Evolutionary conservation across 2,888 invertebrate genomes (phyloP).

Genomic region (Minunthozetes semirufus): DNA sequence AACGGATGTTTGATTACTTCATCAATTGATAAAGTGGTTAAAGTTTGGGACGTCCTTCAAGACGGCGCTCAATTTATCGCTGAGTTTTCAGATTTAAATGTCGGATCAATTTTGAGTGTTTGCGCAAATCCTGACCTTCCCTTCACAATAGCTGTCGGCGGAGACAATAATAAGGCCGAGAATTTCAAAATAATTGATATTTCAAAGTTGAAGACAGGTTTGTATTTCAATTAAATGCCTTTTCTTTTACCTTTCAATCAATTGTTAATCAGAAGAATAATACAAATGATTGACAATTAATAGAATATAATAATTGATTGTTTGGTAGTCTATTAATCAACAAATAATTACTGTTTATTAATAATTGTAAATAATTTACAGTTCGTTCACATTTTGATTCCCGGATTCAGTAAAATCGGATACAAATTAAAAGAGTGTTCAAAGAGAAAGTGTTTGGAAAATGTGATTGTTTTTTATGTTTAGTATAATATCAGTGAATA

Average conservation of each 20-base stretch:
- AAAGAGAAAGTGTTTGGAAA: neutral
- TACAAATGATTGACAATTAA: neutral
- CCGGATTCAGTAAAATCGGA: slow-evolving; percentile 15
- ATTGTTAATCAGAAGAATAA: neutral
- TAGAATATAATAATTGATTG: neutral
- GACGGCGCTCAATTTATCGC: slow-evolving; percentile 49
- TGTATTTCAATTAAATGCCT: neutral
- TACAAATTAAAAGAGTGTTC: slow-evolving; percentile 1
- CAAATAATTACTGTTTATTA: neutral
- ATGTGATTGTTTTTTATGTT: neutral
- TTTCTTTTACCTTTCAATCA: too few species aligned
- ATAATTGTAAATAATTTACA: neutral
- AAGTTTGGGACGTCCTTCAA: slow-evolving; percentile 67
- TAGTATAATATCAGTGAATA: neutral
- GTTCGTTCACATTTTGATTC: slow-evolving; percentile 19
- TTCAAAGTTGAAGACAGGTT: slow-evolving; percentile 13
- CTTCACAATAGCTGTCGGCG: slow-evolving; percentile 71
- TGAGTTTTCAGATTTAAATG: slow-evolving; percentile 50
- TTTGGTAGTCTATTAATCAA: neutral
- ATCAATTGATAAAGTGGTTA: slow-evolving; percentile 71
- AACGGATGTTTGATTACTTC: slow-evolving; percentile 69
- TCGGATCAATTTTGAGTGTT: slow-evolving; percentile 40
- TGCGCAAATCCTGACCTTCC: slow-evolving; percentile 73
- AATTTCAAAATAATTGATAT: slow-evolving; percentile 65
- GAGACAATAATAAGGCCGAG: slow-evolving; percentile 66